A percentile compares a stretch with the other conserved stretches of the same genome.
phyloP scores from a whole-genome alignment of 2,113 vertebrate genomes.

The Vidua macroura region DNA sequence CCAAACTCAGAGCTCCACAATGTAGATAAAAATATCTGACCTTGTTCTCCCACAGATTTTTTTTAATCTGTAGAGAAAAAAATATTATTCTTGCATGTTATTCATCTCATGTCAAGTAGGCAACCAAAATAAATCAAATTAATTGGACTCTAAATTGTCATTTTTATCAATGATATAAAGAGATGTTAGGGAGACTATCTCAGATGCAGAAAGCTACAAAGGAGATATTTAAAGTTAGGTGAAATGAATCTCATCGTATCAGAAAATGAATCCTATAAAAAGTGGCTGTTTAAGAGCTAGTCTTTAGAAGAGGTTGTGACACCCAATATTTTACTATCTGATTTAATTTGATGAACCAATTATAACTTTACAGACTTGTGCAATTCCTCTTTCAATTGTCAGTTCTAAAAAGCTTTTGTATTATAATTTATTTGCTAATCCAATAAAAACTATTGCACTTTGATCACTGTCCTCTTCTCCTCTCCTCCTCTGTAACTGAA shows the following conservation, averaged over 20 bases:
- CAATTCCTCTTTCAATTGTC: background rate
- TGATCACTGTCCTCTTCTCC: background rate
- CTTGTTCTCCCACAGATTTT: background rate
- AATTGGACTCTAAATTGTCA: background rate
- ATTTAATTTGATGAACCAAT: slow-evolving; percentile 22
- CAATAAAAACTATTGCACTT: background rate
- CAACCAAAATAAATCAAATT: slow-evolving; percentile 12
- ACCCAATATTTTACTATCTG: slow-evolving; percentile 30
- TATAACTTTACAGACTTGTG: slow-evolving; percentile 30
- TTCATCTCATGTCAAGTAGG: background rate
- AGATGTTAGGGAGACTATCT: background rate
- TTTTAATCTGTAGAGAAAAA: background rate
- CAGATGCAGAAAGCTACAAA: background rate
- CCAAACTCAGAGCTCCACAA: background rate
- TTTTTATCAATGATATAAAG: background rate
- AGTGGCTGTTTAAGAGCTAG: background rate
- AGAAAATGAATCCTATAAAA: slow-evolving; percentile 16
- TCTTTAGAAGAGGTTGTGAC: slow-evolving; percentile 21
- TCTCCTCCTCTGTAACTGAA: background rate
- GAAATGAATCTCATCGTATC: background rate
- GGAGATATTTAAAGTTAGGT: background rate
- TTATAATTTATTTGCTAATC: slow-evolving; percentile 32
- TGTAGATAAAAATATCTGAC: background rate
- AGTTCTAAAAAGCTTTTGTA: slow-evolving; percentile 12
- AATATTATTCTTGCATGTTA: background rate